Percentiles rank a stretch among this genome's conserved stretches.
phyloP scores from a whole-genome alignment of 2,797 vertebrate species.

The Pogoniulus pusillus region DNA sequence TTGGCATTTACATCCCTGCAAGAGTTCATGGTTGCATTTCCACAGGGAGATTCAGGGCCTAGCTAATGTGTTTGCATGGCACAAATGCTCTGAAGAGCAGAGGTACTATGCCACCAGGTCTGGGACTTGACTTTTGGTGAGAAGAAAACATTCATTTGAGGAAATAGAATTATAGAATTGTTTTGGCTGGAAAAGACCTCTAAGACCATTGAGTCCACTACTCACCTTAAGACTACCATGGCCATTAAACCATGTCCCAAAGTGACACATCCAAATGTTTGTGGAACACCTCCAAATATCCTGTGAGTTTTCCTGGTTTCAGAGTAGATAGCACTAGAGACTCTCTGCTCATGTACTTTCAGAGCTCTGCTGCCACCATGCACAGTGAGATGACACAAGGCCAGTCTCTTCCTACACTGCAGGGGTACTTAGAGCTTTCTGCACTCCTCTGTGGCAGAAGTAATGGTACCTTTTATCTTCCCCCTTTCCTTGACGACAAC shows the following conservation, averaged over 20 bases:
- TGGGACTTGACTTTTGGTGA: neutral
- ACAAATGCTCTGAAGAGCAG: neutral
- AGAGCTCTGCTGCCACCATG: neutral
- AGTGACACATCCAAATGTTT: too few relatives aligned
- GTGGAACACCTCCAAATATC: too few relatives aligned
- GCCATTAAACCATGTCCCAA: too few relatives aligned
- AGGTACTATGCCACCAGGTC: neutral
- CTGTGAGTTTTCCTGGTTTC: neutral
- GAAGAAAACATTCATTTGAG: neutral
- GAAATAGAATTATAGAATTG: neutral
- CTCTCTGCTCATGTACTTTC: neutral
- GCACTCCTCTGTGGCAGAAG: neutral
- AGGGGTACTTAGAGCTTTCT: neutral
- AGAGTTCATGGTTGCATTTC: neutral
- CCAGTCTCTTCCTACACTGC: too few relatives aligned
- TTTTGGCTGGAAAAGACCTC: too few relatives aligned
- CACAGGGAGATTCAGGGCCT: too few relatives aligned
- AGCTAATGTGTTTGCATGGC: neutral
- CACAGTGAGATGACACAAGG: neutral
- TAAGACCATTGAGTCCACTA: too few relatives aligned
- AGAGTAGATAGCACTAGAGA: neutral
- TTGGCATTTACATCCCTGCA: neutral
- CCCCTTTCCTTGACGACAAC: neutral
- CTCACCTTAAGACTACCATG: too few relatives aligned
- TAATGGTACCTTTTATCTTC: neutral